Percentiles rank a stretch among this genome's conserved stretches.
phyloP scores from a whole-genome alignment of 2,113 vertebrate genomes.

The Alligator mississippiensis region DNA sequence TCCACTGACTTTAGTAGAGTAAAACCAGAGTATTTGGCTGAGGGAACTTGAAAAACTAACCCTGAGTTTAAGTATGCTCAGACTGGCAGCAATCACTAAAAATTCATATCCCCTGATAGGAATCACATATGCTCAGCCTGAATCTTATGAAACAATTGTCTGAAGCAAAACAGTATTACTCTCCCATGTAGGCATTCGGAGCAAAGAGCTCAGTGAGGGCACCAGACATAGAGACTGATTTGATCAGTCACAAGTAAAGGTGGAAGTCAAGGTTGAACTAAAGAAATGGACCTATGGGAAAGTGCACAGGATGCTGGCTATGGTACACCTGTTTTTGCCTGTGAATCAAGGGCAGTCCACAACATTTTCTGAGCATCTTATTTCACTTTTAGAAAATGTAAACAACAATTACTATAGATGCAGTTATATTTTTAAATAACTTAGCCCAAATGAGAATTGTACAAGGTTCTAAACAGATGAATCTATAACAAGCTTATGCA shows the following conservation, averaged over 20 bases:
- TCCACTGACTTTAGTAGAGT: neutral
- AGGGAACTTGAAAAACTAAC: neutral
- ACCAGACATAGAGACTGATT: neutral
- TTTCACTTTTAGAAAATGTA: neutral
- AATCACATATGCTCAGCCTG: neutral
- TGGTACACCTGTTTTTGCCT: neutral
- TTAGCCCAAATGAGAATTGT: neutral
- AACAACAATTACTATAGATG: neutral
- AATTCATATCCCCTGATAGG: neutral
- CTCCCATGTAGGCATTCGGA: accelerated
- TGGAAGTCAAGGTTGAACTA: neutral
- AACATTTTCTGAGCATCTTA: neutral
- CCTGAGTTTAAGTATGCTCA: neutral
- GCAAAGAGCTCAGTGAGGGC: neutral
- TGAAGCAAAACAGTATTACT: neutral
- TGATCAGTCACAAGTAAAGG: neutral
- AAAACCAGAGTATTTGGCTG: neutral
- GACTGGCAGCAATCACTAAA: neutral
- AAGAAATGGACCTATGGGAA: neutral
- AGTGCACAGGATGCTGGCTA: neutral
- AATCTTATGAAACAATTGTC: neutral
- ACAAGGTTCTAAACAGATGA: neutral
- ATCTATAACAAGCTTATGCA: neutral
- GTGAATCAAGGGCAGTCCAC: neutral
- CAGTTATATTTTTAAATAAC: neutral